phyloP scores from a whole-genome alignment of 1,140 invertebrate genomes.

The Cataglyphis hispanica region DNA sequence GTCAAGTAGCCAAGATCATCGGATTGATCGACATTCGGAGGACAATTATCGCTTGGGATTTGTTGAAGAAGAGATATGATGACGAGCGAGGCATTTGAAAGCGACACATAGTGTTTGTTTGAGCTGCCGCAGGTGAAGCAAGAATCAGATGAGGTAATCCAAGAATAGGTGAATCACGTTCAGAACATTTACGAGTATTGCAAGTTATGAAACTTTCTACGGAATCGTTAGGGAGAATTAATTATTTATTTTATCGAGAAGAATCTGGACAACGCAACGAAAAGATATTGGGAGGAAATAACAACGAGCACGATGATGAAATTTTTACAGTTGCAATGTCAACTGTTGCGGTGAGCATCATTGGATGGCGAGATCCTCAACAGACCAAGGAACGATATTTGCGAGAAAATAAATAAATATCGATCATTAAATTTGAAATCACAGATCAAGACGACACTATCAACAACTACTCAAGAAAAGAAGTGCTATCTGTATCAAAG shows the following conservation, averaged over 20 bases:
- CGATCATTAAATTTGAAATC: background rate
- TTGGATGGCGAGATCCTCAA: background rate
- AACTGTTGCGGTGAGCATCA: background rate
- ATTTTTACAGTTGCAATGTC: background rate
- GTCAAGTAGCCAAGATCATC: background rate
- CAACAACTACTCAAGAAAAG: background rate
- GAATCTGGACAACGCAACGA: background rate
- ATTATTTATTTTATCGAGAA: background rate
- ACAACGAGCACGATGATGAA: background rate
- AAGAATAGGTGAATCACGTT: background rate
- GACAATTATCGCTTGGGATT: background rate
- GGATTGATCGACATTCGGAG: background rate
- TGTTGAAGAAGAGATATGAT: background rate
- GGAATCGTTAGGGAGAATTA: background rate
- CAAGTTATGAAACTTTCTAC: background rate
- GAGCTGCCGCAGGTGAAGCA: background rate
- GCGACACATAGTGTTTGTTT: background rate
- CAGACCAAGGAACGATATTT: background rate
- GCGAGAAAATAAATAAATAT: background rate
- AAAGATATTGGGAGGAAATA: background rate
- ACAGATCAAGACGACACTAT: background rate
- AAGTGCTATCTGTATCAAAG: background rate
- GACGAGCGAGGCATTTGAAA: background rate
- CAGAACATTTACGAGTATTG: background rate
- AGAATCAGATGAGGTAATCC: background rate